Percentiles rank a stretch among this genome's conserved stretches.
Conservation (phyloP, 2,888 invertebrate genomes). For the Clanis bilineata region DNA sequence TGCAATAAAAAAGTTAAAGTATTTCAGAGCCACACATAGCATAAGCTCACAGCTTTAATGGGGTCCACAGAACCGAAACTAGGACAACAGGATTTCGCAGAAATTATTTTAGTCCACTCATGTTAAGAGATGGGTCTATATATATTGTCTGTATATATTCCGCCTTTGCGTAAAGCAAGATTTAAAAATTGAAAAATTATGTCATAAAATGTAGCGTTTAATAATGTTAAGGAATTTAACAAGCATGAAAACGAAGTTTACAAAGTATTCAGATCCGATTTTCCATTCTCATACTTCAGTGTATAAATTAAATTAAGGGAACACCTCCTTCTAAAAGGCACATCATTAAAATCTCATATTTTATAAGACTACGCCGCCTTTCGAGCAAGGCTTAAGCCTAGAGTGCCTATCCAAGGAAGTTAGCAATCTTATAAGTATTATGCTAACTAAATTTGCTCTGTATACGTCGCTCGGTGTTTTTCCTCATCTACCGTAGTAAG, state of each 20-base stretch:
- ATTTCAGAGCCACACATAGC: no score
- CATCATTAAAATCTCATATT: conserved; percentile 27
- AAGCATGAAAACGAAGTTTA: background rate
- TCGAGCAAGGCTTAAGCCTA: conserved; percentile 17
- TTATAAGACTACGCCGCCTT: conserved; percentile 23
- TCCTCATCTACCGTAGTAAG: background rate
- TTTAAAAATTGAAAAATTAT: no score
- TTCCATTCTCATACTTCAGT: background rate
- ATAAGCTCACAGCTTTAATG: no score
- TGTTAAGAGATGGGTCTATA: no score
- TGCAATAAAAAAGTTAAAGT: no score
- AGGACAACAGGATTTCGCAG: no score
- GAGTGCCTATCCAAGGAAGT: conserved; percentile 38
- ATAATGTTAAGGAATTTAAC: background rate
- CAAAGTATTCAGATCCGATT: background rate
- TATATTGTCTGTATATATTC: no score
- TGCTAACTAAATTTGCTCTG: conserved; percentile 42
- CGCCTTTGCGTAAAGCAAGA: no score
- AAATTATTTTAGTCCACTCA: no score
- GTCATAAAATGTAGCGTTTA: no score
- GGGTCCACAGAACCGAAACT: no score
- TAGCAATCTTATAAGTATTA: conserved; percentile 44
- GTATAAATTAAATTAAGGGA: background rate
- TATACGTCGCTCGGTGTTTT: conserved; percentile 41
- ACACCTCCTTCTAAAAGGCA: background rate